phyloP scores from a whole-genome alignment of 1,140 invertebrate genomes.

The Psix sp. region DNA sequence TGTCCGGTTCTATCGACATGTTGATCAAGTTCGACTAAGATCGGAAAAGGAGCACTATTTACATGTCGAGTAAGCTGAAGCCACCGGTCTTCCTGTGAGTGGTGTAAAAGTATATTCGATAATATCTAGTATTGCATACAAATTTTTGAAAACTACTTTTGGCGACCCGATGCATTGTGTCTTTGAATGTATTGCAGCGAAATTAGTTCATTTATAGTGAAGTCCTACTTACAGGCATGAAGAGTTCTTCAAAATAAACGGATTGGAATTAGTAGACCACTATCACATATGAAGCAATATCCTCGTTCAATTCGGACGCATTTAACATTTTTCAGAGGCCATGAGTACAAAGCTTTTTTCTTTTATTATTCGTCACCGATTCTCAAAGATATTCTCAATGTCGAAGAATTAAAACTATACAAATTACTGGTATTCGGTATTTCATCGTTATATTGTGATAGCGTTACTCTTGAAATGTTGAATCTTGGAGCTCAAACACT shows the following conservation, averaged over 20 bases:
- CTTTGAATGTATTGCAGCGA: slow-evolving; percentile 28
- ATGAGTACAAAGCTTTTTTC: slow-evolving; percentile 8
- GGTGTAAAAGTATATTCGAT: slow-evolving; percentile 40
- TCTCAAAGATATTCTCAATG: not conserved
- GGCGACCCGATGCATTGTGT: slow-evolving; percentile 39
- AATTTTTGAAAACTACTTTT: slow-evolving; percentile 23
- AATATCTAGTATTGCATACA: slow-evolving; percentile 8
- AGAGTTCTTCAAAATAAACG: slow-evolving; percentile 2
- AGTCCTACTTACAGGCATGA: not conserved
- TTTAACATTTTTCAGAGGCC: slow-evolving; percentile 15
- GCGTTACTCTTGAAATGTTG: not conserved
- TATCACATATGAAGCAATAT: slow-evolving; percentile 21
- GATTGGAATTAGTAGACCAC: slow-evolving; percentile 8
- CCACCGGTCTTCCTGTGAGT: not conserved
- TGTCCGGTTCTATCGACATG: not conserved
- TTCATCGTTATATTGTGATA: slow-evolving; percentile 2
- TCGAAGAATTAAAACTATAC: not conserved
- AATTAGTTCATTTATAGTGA: slow-evolving; percentile 19
- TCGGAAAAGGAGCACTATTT: not conserved
- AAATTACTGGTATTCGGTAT: slow-evolving; percentile 1
- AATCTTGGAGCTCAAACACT: not conserved
- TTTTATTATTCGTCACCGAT: slow-evolving; percentile 4
- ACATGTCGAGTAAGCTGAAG: not conserved
- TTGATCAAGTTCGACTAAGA: not conserved
- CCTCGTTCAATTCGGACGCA: slow-evolving; percentile 38